Evolutionary conservation across 2,113 vertebrate genomes (phyloP).

Genomic region (Notiomystis cincta): DNA sequence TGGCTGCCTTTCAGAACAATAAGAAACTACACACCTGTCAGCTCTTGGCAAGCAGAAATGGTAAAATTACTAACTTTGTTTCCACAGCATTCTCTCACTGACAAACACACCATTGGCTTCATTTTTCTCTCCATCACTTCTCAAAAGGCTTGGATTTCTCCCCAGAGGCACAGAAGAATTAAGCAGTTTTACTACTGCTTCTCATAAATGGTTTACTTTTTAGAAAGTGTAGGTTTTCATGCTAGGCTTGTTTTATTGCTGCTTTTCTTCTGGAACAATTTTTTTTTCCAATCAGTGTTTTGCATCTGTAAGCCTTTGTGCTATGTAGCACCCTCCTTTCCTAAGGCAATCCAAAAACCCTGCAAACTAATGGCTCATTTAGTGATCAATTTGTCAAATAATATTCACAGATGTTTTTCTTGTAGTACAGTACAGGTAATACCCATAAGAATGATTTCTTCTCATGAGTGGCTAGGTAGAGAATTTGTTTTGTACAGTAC

Average conservation of each 20-base stretch:
- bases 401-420: constrained; percentile 70
- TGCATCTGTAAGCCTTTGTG: constrained; percentile 66
- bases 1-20: constrained; percentile 75
- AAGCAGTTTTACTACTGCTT: constrained; percentile 68
- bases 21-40: constrained; percentile 75
- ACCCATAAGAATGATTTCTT: constrained; percentile 49
- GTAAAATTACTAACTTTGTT: constrained; percentile 68
- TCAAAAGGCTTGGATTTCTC: constrained; percentile 69
- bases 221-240: constrained; percentile 59
- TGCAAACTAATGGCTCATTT: constrained; percentile 68
- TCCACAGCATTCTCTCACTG: constrained; percentile 60
- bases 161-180: constrained; percentile 65
- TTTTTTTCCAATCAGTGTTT: constrained; percentile 10
- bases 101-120: constrained; percentile 50
- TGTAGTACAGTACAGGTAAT: constrained; percentile 49
- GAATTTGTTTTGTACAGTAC: neutral
- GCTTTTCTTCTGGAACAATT: constrained; percentile 4
- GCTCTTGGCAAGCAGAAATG: constrained; percentile 63
- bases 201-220: constrained; percentile 66
- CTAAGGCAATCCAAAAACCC: constrained; percentile 54
- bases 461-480: neutral
- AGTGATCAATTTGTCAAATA: constrained; percentile 74
- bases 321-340: constrained; percentile 37
- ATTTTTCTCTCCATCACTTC: constrained; percentile 65
- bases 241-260: constrained; percentile 45